Evolutionary conservation across 2,888 invertebrate species (phyloP).

Genomic region (Sinotaia quadrata): DNA sequence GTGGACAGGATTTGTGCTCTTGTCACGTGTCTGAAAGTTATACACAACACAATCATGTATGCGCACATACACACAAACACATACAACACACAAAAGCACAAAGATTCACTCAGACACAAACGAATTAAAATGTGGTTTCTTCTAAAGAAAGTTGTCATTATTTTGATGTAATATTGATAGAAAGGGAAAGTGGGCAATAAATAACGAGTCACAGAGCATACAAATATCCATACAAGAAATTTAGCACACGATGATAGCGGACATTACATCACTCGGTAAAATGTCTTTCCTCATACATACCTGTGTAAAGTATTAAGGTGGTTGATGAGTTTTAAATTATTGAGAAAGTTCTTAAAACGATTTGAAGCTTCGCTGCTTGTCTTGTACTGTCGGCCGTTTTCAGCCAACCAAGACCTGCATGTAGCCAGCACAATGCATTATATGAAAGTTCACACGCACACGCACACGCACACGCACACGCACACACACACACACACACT

Average conservation of each 20-base stretch:
- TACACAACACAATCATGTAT: too few relatives aligned
- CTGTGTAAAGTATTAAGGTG: constrained; percentile 4
- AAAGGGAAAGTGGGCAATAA: too few relatives aligned
- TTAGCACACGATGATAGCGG: neutral
- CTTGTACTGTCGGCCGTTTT: neutral
- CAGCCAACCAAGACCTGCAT: neutral
- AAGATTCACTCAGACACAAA: too few relatives aligned
- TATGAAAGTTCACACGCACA: neutral
- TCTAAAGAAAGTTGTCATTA: too few relatives aligned
- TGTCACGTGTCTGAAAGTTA: too few relatives aligned
- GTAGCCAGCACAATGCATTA: neutral
- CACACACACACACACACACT: neutral
- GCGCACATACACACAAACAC: neutral
- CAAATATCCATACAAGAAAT: neutral
- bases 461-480: neutral
- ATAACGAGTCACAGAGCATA: neutral
- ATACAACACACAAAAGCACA: too few relatives aligned
- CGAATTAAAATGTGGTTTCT: too few relatives aligned
- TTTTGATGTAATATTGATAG: too few relatives aligned
- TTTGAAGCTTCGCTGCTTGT: neutral
- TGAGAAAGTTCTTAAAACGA: neutral
- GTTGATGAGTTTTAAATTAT: neutral
- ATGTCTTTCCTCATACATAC: neutral
- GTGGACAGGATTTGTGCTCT: too few relatives aligned
- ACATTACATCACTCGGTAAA: neutral